Percentiles rank a stretch among this genome's conserved stretches.
Evolutionary conservation across 1,140 invertebrate species (phyloP).

Genomic region (Macrosteles quadrilineatus): DNA sequence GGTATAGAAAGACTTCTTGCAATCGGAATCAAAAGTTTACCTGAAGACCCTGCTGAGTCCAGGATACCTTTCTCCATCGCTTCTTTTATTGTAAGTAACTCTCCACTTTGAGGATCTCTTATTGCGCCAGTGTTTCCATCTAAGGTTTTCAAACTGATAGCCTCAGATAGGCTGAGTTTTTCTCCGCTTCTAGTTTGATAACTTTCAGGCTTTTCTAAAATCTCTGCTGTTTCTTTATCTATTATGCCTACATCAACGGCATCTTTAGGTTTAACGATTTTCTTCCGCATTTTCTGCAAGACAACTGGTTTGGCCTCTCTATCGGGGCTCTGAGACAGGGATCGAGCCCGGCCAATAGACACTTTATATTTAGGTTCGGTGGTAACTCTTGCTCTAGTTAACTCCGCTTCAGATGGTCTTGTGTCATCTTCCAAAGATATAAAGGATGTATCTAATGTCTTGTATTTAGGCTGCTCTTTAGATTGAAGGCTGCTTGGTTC

Average conservation of each 20-base stretch:
- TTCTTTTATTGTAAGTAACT: conserved; percentile 76
- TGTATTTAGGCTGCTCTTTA: no score
- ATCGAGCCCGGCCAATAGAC: conserved; percentile 59
- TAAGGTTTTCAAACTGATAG: conserved; percentile 71
- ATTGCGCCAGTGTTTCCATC: conserved; percentile 76
- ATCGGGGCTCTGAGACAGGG: conserved; percentile 56
- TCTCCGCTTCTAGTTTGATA: conserved; percentile 59
- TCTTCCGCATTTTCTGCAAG: conserved; percentile 76
- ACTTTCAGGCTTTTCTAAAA: conserved; percentile 62
- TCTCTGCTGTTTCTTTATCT: conserved; percentile 68
- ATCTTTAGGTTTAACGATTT: conserved; percentile 68
- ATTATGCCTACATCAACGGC: conserved; percentile 73
- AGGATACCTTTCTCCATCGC: conserved; percentile 83
- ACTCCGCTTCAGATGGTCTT: conserved; percentile 56
- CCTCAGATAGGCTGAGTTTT: conserved; percentile 70
- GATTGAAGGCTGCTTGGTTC: conserved; percentile 39
- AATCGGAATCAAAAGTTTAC: conserved; percentile 77
- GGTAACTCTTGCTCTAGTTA: conserved; percentile 59
- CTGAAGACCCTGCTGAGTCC: conserved; percentile 69
- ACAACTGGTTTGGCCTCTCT: conserved; percentile 67
- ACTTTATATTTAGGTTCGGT: conserved; percentile 70
- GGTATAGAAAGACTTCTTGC: conserved; percentile 79
- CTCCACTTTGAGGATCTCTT: conserved; percentile 78
- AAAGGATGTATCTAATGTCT: conserved; percentile 46
- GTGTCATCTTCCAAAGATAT: conserved; percentile 49